Percentiles rank a stretch among this genome's conserved stretches.
Conservation (phyloP, 2,113 vertebrate genomes). For the Maccullochella peelii region DNA sequence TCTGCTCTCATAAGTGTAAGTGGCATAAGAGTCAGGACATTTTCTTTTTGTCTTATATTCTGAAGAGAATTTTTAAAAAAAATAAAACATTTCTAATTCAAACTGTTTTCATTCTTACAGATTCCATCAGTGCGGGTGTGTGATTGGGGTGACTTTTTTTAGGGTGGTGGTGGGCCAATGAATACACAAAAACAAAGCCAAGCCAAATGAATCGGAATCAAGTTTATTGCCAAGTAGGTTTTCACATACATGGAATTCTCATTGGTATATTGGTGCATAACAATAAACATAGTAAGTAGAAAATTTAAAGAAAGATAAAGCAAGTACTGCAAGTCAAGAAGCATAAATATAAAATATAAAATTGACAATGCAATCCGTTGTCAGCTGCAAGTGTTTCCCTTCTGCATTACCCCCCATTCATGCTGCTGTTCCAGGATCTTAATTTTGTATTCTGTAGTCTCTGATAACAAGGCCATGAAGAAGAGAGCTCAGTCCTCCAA, state of each 20-base stretch:
- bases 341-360: no score
- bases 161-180: background rate
- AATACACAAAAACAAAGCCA: background rate
- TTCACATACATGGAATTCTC: no score
- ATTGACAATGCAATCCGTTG: background rate
- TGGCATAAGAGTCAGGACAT: no score
- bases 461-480: constrained; percentile 57
- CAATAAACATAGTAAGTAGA: no score
- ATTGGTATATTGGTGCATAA: no score
- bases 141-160: background rate
- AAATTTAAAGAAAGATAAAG: no score
- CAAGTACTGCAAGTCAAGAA: no score
- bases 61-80: no score
- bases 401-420: background rate
- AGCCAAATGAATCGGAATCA: background rate
- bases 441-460: constrained; percentile 57
- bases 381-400: background rate
- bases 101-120: background rate
- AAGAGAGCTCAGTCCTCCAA: constrained; percentile 61
- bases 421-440: background rate
- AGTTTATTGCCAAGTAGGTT: no score
- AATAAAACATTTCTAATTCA: background rate
- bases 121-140: background rate
- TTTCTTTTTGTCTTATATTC: no score
- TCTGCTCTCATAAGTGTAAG: no score